These are phyloP conservation scores for Patella depressa DNA, from an alignment of 2,888 invertebrate genomes.

Conservation along the genomic window DNA sequence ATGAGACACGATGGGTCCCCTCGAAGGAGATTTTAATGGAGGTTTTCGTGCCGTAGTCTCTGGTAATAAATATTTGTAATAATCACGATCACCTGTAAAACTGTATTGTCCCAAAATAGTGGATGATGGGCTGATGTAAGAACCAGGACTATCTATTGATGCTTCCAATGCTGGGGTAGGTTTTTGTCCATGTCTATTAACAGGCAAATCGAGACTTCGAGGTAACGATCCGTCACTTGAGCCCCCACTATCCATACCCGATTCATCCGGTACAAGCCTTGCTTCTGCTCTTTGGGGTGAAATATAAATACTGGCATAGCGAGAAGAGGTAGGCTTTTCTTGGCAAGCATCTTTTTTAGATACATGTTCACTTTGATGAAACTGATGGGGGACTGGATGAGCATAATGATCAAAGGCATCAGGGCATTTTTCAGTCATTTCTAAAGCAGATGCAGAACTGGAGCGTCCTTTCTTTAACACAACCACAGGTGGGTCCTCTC, in stretches of 20 bases:
- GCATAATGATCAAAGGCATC: constrained; percentile 57
- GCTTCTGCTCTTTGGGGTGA: constrained; percentile 64
- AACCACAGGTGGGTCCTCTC: constrained; percentile 62
- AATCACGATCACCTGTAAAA: constrained; percentile 43
- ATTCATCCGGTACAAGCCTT: constrained; percentile 56
- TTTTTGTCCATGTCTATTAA: constrained; percentile 38
- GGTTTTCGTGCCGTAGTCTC: constrained; percentile 36
- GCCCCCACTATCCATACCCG: constrained; percentile 57
- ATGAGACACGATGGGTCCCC: constrained; percentile 24
- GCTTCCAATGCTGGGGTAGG: constrained; percentile 16
- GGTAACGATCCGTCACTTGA: constrained; percentile 62
- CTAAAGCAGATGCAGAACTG: constrained; percentile 61
- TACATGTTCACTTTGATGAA: constrained; percentile 40
- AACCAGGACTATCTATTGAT: constrained; percentile 31
- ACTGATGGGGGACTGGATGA: constrained; percentile 42
- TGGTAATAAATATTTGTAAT: constrained; percentile 42
- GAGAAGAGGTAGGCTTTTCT: constrained; percentile 50
- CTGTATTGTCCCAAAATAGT: constrained; percentile 33
- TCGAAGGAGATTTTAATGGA: constrained; percentile 31
- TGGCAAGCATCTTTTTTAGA: constrained; percentile 47
- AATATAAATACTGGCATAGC: constrained; percentile 65
- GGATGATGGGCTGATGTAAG: constrained; percentile 30
- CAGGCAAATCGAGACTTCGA: constrained; percentile 57
- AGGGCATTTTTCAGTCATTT: constrained; percentile 65
- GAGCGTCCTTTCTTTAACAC: constrained; percentile 66